Evolutionary conservation across 2,888 invertebrate genomes (phyloP), one percentile per base, ranked within the genome.

Genomic region (Leptinotarsa juncta): DNA sequence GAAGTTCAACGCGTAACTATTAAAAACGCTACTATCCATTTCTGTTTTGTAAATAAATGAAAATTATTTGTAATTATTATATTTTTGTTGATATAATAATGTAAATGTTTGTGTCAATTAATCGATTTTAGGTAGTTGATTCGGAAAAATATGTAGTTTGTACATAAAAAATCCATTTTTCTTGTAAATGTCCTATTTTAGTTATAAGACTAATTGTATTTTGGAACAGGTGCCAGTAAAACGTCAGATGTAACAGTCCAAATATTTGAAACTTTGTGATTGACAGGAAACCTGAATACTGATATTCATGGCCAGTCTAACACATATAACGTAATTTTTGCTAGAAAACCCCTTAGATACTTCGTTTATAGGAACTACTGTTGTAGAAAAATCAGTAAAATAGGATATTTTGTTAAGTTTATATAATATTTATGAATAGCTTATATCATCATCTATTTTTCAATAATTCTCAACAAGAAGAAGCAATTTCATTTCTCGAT

Each of bases 221-320:
- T 81, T 80, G 81, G 82, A 82, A 83, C 80, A 81, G 82, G 82
- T 83, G 82, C 82, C 83, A 83, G 82, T 83, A 82, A 80, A 81
- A 70, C 81, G 82, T 83, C 83, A 83, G 81, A 83, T 77, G 77
- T 75, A 75, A 74, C 71, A 51, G 50, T 49, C 49, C 26, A 49
- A 51, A 51, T 51, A 50, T 66, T 50, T 23, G 2, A 50, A 55
- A 32, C 26, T 23, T 53, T 68, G 48, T 69, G 18, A 15, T 57
- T 48, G 49, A 48, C 23, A 20, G 18, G 55, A 53, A 55, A 55
- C 18, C 7, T 42, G n/a, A n/a, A 57, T n/a, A 42, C 10, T 5
- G 3, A 20, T 42, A 32, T 62, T 62, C 18, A n/a, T 62, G 42
- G 18, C 42, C 42, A 62, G 26, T 18, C 5, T 65, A 7, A 57